These are phyloP conservation scores for Atta colombica DNA, from an alignment of 1,140 invertebrate genomes.

Conservation along the genomic window DNA sequence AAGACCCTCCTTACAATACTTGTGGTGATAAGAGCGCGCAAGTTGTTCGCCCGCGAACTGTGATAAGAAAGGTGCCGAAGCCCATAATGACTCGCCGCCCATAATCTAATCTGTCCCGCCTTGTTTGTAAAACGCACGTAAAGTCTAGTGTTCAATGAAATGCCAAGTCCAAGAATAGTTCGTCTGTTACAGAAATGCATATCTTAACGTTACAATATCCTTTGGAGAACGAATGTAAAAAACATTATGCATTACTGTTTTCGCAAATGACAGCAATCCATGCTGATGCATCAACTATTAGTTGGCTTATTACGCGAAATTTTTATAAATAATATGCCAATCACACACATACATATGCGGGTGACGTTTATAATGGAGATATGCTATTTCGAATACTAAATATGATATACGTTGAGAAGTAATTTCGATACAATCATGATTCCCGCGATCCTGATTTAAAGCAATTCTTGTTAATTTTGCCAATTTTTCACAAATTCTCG, in stretches of 20 bases:
- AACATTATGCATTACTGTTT: constrained; percentile 9
- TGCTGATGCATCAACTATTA: background rate
- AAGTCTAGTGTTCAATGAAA: constrained; percentile 38
- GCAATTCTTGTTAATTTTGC: constrained; percentile 18
- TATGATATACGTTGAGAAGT: background rate
- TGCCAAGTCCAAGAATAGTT: constrained; percentile 36
- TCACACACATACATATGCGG: background rate
- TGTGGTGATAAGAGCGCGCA: constrained; percentile 27
- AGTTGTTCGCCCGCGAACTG: background rate
- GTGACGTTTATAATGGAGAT: constrained; percentile 9
- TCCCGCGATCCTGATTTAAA: background rate
- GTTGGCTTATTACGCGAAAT: background rate
- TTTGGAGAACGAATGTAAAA: constrained; percentile 39
- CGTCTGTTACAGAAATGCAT: constrained; percentile 10
- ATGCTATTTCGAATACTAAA: background rate
- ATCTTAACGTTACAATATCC: constrained; percentile 15
- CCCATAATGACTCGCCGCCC: constrained; percentile 45
- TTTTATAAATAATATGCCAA: constrained; percentile 8
- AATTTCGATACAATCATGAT: background rate
- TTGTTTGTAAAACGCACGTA: constrained; percentile 49
- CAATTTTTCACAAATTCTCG: constrained; percentile 17
- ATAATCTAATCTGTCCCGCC: constrained; percentile 56
- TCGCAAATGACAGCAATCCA: background rate
- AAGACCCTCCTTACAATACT: constrained; percentile 21
- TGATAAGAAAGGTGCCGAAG: constrained; percentile 55